Conservation (phyloP, 1,140 invertebrate species). For the Bombus picipes region DNA sequence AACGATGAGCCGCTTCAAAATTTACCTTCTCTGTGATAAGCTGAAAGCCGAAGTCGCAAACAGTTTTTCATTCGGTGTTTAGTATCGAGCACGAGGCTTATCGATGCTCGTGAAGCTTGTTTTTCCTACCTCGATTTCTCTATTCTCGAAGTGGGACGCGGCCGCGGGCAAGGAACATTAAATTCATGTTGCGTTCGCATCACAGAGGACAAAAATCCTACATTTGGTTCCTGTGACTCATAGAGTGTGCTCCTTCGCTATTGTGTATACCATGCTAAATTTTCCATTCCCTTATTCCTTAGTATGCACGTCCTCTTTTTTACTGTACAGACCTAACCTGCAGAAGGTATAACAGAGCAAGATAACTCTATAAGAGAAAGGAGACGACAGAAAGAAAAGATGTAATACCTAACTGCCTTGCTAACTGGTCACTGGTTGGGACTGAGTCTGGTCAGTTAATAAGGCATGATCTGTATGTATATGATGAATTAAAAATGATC, state of each 20-base stretch:
- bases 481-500: too few relatives aligned
- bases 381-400: background rate
- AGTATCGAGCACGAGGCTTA: constrained; percentile 32
- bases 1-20: constrained; percentile 10
- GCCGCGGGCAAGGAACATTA: constrained; percentile 23
- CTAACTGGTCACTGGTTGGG: background rate
- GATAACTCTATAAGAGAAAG: background rate
- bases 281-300: constrained; percentile 58
- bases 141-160: constrained; percentile 43
- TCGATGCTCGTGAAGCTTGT: constrained; percentile 12
- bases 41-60: background rate
- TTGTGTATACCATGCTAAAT: constrained; percentile 31
- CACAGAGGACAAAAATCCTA: constrained; percentile 20
- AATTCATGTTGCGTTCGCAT: constrained; percentile 25
- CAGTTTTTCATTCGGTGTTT: constrained; percentile 15
- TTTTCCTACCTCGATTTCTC: constrained; percentile 49
- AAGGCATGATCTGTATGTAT: too few relatives aligned
- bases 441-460: background rate
- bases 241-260: background rate
- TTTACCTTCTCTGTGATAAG: constrained; percentile 31
- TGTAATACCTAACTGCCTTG: background rate
- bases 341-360: background rate
- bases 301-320: background rate
- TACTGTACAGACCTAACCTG: background rate
- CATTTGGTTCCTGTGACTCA: background rate